phyloP scores from a whole-genome alignment of 2,888 invertebrate species.

The Capitulum mitella region DNA sequence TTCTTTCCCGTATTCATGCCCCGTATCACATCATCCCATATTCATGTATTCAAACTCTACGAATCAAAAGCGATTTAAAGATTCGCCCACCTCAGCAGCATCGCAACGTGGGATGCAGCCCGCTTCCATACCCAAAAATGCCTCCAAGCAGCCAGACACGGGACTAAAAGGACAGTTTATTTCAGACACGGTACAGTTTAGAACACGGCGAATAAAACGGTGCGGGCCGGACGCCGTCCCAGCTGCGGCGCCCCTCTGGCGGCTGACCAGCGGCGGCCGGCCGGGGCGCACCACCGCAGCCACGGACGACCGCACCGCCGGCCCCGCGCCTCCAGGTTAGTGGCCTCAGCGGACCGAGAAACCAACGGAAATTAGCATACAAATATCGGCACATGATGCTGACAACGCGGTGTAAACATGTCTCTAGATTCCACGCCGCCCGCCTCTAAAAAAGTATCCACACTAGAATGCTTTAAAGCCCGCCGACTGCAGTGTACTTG shows the following conservation, averaged over 20 bases:
- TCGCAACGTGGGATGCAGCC: no score
- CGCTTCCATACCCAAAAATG: no score
- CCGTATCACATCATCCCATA: no score
- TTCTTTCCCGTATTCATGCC: no score
- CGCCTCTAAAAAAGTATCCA: slow-evolving; percentile 34
- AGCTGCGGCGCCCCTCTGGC: neutral
- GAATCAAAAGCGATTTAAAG: no score
- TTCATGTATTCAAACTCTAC: no score
- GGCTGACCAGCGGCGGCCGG: neutral
- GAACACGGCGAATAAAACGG: neutral
- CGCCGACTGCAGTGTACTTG: slow-evolving; percentile 51
- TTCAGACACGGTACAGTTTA: neutral
- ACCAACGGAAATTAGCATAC: neutral
- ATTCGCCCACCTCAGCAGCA: no score
- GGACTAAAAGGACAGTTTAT: slow-evolving; percentile 12
- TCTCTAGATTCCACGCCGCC: slow-evolving; percentile 38
- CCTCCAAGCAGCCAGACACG: no score
- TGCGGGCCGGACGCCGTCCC: neutral
- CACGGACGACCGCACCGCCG: no score
- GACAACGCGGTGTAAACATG: slow-evolving; percentile 15
- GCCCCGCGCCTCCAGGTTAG: neutral
- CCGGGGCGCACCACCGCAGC: neutral
- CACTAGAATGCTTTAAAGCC: slow-evolving; percentile 43
- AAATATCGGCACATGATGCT: neutral
- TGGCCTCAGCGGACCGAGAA: neutral